Evolutionary conservation across 2,113 vertebrate genomes (phyloP).

Genomic region (Siniperca chuatsi): DNA sequence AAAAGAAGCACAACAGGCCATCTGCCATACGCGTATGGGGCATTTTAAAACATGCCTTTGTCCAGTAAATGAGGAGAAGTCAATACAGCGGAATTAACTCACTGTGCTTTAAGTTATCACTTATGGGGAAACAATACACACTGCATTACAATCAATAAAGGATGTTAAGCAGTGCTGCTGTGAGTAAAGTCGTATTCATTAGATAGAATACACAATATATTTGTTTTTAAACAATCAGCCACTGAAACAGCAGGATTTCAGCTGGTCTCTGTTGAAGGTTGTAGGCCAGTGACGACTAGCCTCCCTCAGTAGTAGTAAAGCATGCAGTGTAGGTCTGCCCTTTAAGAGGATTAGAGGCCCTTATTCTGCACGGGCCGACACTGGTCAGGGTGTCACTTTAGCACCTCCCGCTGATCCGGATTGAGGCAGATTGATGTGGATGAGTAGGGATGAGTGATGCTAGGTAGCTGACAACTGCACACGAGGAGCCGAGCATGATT

Average conservation of each 20-base stretch:
- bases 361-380: conserved; percentile 32
- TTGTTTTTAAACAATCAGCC: background rate
- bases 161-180: conserved; percentile 3
- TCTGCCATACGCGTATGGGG: conserved; percentile 1
- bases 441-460: conserved; percentile 58
- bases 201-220: conserved; percentile 1
- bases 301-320: conserved; percentile 34
- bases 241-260: conserved; percentile 2
- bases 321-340: conserved; percentile 53
- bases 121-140: conserved; percentile 31
- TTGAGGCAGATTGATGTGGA: conserved; percentile 72
- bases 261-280: conserved; percentile 7
- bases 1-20: conserved; percentile 17
- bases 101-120: conserved; percentile 16
- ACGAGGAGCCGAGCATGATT: conserved; percentile 16
- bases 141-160: conserved; percentile 36
- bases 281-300: conserved; percentile 32
- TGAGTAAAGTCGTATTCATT: background rate
- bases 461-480: conserved; percentile 48
- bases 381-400: conserved; percentile 75
- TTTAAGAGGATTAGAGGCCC: conserved; percentile 78
- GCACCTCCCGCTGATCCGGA: conserved; percentile 74
- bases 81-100: conserved; percentile 29
- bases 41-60: conserved; percentile 30
- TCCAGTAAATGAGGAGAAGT: conserved; percentile 34